Base-by-base conservation (phyloP, 2,113 vertebrate species). In the Tachysurus fulvidraco region DNA sequence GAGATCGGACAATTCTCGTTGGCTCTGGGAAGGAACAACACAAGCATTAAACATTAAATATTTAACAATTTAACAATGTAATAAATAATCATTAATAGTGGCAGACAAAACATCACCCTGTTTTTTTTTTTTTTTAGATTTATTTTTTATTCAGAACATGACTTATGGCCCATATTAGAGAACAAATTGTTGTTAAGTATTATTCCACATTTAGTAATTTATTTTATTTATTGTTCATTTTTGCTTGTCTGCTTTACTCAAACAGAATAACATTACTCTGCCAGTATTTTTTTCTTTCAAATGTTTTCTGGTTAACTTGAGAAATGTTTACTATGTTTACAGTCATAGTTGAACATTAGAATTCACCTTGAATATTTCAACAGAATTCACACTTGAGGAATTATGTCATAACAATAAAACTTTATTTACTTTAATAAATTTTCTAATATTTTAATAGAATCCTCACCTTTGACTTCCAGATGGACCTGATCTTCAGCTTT, bases 391-490 rank as follows among this genome's bases (percentile, higher is more conserved):
- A 41, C 36, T 71, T 74, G 10, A 5, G 44, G 19, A 14, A 52
- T 13, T 77, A 16, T 28, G 46, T 28, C 25, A 9, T 13, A 23
- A 10, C 46, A 54, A 28, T 77, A 28, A n/a, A 16, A 28, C 13
- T 6, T 25, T 0, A n/a, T 50, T 23, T 46, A 74, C 25, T 76
- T 76, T 4, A 41, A 50, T 10, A 25, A 9, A 73, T 23, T 2
- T 13, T 46, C 21, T 46, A 46, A 46, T 21, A 21, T 0, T 65
- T 50, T 50, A 50, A 7, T 36, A 12, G n/a, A 17, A 25, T 73
- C 82, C 94, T 94, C 85, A 99, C 98, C 98, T 98, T 99, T 99
- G 94, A 99, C 96, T 92, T 99, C 97, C 91, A 99, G 95, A 86
- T 94, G 96, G 87, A 99, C 97, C 88, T 97, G 96, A 87, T 97